Base-by-base conservation (phyloP, 2,888 invertebrate species). In the Penaeus monodon region DNA sequence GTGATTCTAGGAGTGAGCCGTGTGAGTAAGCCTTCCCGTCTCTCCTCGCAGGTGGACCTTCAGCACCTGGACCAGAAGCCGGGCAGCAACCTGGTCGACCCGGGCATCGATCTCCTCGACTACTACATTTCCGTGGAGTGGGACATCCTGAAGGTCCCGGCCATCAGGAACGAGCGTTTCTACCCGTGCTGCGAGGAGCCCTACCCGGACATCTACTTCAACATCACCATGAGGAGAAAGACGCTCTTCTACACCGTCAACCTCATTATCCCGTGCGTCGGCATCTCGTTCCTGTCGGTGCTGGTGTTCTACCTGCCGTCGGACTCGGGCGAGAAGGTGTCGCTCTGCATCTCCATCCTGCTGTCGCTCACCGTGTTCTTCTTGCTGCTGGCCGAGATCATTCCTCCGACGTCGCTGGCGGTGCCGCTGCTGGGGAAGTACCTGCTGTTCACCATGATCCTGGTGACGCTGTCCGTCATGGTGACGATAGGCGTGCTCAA, bases 161-260 rank as follows among this genome's bases (percentile, higher is more conserved):
- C 97, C 73, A 95, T 96, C 90, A 94, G 97, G 91, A 96, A 97
- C 92, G 97, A 97, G 92, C 97, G 97, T 92, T 97, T 96, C 93
- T 97, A 99, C 94, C 97, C 97, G 91, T 99, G 99, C 93, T 99
- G 99, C 93, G 97, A 97, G 93, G 97, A 98, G 93, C 98, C 98
- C 88, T 99, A 97, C 92, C 96, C 97, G 86, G 99, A 99, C 93
- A 98, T 99, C 92, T 98, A 98, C 91, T 99, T 99, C 94, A 97
- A 99, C 93, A 96, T 99, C 92, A 98, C 98, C 90, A 94, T 98
- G 89, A 94, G 98, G 91, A 94, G 98, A 91, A 98, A 98, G 94
- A 98, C 99, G 66, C 95, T 99, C 90, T 99, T 99, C 94, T 99
- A 99, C 94, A 98, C 98, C 83, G 97, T 99, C 92, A 99, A 99